Conservation (phyloP, 2,113 vertebrate species). For the Myanophis thanlyinensis region DNA sequence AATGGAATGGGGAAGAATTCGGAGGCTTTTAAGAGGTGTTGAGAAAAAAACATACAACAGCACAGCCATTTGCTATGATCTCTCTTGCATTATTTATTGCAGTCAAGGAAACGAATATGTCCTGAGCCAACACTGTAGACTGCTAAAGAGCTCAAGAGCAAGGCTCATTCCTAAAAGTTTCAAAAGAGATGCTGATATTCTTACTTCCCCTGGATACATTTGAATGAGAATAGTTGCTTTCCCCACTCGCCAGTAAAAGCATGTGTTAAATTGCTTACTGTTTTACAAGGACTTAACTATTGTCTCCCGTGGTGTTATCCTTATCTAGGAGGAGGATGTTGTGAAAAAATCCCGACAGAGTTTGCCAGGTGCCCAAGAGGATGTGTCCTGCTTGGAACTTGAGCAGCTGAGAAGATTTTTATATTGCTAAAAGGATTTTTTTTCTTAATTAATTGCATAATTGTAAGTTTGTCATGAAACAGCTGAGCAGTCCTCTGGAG, state of each 20-base stretch:
- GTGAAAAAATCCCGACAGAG: not conserved
- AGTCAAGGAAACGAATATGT: not conserved
- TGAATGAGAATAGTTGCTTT: not conserved
- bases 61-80: not conserved
- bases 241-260: conserved; percentile 2
- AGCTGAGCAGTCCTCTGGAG: conserved; percentile 54
- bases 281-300: not conserved
- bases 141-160: rapidly evolving
- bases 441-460: conserved; percentile 59
- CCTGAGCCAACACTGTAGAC: not conserved
- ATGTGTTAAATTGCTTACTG: not conserved
- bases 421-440: conserved; percentile 38
- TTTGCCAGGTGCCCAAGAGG: conserved; percentile 9
- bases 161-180: not conserved
- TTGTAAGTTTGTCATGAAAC: conserved; percentile 48
- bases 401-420: conserved; percentile 46
- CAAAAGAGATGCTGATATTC: not conserved
- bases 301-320: not conserved
- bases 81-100: not conserved
- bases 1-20: not conserved
- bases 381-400: conserved; percentile 6
- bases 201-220: not conserved
- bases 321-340: not conserved
- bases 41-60: not conserved
- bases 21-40: not conserved